A percentile compares a stretch with the other conserved stretches of the same genome.
These are phyloP conservation scores for Drosophila algonquin DNA, from an alignment of 2,888 invertebrate species.

Conservation along the genomic window DNA sequence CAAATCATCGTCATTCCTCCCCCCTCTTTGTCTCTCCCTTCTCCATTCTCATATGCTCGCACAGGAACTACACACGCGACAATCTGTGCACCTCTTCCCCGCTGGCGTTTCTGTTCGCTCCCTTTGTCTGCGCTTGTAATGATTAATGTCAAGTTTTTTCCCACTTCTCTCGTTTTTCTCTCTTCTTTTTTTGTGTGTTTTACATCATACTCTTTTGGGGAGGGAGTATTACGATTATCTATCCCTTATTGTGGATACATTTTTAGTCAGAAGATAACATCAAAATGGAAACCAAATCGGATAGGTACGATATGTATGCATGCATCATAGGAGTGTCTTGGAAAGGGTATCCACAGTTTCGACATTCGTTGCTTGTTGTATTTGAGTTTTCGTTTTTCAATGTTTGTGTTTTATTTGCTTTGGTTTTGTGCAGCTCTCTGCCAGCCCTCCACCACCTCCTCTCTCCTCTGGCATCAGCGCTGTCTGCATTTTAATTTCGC, in stretches of 20 bases:
- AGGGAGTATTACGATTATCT: background rate
- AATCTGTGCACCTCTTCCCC: conserved; percentile 45
- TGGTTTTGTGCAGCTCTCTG: background rate
- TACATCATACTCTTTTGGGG: background rate
- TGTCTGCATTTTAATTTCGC: conserved; percentile 77
- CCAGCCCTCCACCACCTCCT: background rate
- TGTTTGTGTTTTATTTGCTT: conserved; percentile 38
- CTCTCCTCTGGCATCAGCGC: conserved; percentile 24
- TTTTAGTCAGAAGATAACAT: background rate
- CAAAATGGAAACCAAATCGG: background rate
- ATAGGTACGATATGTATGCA: background rate
- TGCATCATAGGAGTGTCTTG: background rate
- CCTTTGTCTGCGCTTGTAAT: conserved; percentile 67
- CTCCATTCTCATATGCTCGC: conserved; percentile 6
- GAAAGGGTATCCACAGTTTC: background rate
- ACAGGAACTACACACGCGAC: conserved; percentile 62
- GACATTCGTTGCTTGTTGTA: background rate
- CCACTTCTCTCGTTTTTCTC: conserved; percentile 26
- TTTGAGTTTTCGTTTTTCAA: conserved; percentile 49
- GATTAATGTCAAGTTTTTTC: conserved; percentile 73
- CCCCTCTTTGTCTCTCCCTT: background rate
- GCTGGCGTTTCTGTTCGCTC: background rate
- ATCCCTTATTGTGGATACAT: background rate
- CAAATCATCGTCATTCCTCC: background rate
- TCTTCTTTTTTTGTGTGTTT: conserved; percentile 38